Conservation (phyloP, 2,888 invertebrate genomes). For the Acanthosepion esculentum region DNA sequence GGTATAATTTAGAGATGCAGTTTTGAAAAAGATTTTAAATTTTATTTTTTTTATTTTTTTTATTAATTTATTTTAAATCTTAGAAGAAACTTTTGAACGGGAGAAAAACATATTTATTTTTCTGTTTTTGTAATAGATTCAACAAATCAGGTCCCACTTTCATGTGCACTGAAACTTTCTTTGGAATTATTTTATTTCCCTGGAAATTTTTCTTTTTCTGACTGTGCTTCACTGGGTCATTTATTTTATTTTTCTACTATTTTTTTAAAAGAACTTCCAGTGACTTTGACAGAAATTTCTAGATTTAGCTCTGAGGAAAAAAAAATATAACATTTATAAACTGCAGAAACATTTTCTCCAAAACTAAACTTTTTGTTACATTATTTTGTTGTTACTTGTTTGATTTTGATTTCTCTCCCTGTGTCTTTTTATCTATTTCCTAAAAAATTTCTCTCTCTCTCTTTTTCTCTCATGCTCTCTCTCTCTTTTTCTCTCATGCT, state of each 20-base stretch:
- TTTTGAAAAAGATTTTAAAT: neutral
- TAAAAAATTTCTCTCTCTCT: neutral
- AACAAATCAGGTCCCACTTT: neutral
- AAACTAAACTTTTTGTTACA: neutral
- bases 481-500: neutral
- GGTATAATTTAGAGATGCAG: neutral
- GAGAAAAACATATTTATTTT: too few species aligned
- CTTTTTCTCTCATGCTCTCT: neutral
- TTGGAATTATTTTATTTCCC: neutral
- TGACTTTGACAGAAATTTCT: neutral
- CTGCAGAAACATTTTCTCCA: neutral
- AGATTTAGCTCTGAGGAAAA: neutral
- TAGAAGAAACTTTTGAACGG: too few species aligned
- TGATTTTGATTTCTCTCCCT: neutral
- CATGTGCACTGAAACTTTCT: neutral
- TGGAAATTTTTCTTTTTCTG: neutral
- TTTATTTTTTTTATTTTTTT: too few species aligned
- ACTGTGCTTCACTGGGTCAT: neutral
- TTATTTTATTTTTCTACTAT: neutral
- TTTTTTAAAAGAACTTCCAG: neutral
- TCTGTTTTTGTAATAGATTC: too few species aligned
- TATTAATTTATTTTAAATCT: too few species aligned
- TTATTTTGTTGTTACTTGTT: neutral
- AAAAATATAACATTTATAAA: neutral
- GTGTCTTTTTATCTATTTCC: neutral